Base-by-base conservation (phyloP, 2,888 invertebrate genomes). In the Cotesia congregata region DNA sequence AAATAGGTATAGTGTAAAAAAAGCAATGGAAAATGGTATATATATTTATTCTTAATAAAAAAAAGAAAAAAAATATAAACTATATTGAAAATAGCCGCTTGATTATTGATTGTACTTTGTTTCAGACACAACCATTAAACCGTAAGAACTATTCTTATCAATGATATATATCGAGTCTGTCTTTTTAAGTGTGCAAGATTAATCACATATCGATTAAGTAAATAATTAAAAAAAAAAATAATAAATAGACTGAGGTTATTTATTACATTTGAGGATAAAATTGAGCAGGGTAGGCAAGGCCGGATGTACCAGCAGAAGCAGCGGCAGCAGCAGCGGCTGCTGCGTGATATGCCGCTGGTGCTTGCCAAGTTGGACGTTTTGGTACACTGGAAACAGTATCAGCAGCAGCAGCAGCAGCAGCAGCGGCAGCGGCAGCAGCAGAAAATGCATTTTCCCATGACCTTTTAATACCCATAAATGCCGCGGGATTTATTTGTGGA, bases 371-470 rank as follows among this genome's bases (percentile, higher is more conserved):
- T 2, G 88, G 80, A 9, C 89, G 84, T 80, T 89, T 89, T 30
- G 87, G 81, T 7, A 86, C 82, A 59, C 80, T 77, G 40, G 80
- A 80, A 67, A 84, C 79, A n/a, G 83, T 76, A 68, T 90, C 91
- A 9, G 91, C 91, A 9, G 91, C 91, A 0, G 93, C 77, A 38
- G 80, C 79, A n/a, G 83, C 75, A 69, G 90, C 91, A 9, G 91
- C 91, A 0, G 93, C 77, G 40, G 80, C 79, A n/a, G 83, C 75
- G 68, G 90, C 91, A 9, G 91, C 91, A 9, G 91, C 91, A 0
- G 93, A 91, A 84, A 95, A 95, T 0, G 95, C 94, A 84, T 92
- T 93, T 64, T 95, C 95, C 90, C 94, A 95, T 0, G 92, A 92
- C 1, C 95, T 91, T 87, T 95, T 95, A 79, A 93, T 91, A 1